phyloP scores from a whole-genome alignment of 2,888 invertebrate species.

The Pimpla rufipes region DNA sequence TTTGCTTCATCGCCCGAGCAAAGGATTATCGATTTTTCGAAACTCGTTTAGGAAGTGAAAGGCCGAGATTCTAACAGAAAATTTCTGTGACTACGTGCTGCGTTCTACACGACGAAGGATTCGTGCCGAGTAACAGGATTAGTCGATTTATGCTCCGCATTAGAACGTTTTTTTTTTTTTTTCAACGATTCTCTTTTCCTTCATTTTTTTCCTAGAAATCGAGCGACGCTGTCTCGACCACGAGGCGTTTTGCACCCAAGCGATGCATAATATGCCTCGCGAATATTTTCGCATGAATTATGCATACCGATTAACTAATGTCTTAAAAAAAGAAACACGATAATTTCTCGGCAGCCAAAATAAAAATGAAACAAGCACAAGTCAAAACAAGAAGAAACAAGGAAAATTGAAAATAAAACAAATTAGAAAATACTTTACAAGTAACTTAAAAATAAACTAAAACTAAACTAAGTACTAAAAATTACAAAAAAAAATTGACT shows the following conservation, averaged over 20 bases:
- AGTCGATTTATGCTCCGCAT: background rate
- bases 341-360: too few relatives aligned
- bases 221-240: background rate
- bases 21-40: conserved; percentile 1
- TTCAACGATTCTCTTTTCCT: background rate
- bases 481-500: too few relatives aligned
- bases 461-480: too few relatives aligned
- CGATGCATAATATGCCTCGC: background rate
- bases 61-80: background rate
- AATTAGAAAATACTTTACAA: too few relatives aligned
- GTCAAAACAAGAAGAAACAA: too few relatives aligned
- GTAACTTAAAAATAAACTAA: too few relatives aligned
- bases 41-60: conserved; percentile 1
- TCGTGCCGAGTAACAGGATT: background rate
- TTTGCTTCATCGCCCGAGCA: background rate
- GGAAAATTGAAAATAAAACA: too few relatives aligned
- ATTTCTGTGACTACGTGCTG: background rate
- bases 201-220: too few relatives aligned
- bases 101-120: background rate
- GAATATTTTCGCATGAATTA: conserved; percentile 9
- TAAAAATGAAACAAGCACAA: too few relatives aligned
- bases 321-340: too few relatives aligned
- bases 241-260: background rate
- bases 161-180: background rate
- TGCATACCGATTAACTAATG: background rate